These are phyloP conservation scores for Echinometra lucunter DNA, from an alignment of 53 echinoderm and acorn worm species.

Conservation along the genomic window DNA sequence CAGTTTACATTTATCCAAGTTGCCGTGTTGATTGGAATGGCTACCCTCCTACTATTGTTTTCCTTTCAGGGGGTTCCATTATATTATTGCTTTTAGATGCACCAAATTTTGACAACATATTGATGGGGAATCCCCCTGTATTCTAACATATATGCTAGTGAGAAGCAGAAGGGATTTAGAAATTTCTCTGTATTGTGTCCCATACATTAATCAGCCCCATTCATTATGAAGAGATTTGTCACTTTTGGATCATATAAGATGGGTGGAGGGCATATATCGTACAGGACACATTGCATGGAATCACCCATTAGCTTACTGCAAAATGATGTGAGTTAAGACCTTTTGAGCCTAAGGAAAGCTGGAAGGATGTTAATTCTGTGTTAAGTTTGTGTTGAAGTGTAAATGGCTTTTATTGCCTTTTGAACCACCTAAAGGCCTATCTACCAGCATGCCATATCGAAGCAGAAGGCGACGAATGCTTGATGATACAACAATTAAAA, in stretches of 20 bases:
- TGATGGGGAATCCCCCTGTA: neutral
- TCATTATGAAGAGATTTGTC: no score
- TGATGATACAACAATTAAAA: slow-evolving; percentile 12
- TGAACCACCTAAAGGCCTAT: slow-evolving; percentile 5
- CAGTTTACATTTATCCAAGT: neutral
- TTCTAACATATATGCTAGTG: neutral
- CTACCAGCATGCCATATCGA: slow-evolving; percentile 39
- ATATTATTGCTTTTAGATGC: neutral
- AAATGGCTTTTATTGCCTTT: neutral
- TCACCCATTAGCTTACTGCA: no score
- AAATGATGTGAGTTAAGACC: no score
- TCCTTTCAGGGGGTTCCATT: neutral
- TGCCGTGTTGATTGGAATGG: neutral
- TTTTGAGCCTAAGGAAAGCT: no score
- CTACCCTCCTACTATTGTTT: neutral
- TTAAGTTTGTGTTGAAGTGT: no score
- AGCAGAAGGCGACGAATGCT: slow-evolving; percentile 54
- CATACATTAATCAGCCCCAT: no score
- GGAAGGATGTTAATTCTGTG: no score
- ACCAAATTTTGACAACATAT: neutral
- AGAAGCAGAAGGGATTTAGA: neutral
- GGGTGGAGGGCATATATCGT: no score
- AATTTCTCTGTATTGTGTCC: no score
- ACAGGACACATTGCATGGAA: no score
- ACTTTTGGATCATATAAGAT: no score